Conservation (phyloP, 2,888 invertebrate species). For the Biston betularia region DNA sequence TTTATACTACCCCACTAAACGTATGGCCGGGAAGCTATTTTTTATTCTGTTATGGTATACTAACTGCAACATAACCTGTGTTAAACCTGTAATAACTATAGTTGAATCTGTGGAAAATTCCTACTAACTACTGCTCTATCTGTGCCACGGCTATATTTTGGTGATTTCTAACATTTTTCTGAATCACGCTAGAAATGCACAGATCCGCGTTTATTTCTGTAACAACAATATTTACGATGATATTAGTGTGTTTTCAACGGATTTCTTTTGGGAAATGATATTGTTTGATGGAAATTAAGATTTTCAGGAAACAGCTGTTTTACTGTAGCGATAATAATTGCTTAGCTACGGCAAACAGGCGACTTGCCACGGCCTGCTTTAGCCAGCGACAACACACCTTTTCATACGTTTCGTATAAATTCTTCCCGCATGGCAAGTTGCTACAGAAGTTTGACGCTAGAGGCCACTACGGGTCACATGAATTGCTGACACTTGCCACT, state of each 20-base stretch:
- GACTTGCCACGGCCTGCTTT: too few species aligned
- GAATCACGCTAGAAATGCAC: slow-evolving; percentile 22
- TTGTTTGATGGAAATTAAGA: not conserved
- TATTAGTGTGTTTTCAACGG: slow-evolving; percentile 11
- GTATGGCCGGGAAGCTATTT: slow-evolving; percentile 8
- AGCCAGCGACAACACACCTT: too few species aligned
- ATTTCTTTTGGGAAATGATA: slow-evolving; percentile 9
- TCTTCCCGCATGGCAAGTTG: too few species aligned
- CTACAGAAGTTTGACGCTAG: too few species aligned
- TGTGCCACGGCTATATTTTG: slow-evolving; percentile 8
- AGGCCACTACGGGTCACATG: too few species aligned
- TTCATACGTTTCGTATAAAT: too few species aligned
- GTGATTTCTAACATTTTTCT: slow-evolving; percentile 23
- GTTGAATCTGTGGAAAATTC: not conserved
- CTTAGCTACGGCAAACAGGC: too few species aligned
- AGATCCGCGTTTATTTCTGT: slow-evolving; percentile 27
- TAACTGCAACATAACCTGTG: slow-evolving; percentile 1
- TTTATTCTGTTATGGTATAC: slow-evolving; percentile 2
- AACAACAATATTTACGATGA: slow-evolving; percentile 19
- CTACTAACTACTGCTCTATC: not conserved
- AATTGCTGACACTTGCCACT: too few species aligned
- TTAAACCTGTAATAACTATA: not conserved
- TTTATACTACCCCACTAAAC: slow-evolving; percentile 28
- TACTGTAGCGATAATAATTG: not conserved
- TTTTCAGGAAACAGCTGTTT: not conserved